phyloP scores from a whole-genome alignment of 2,113 vertebrate species.

The Peucedramus taeniatus region DNA sequence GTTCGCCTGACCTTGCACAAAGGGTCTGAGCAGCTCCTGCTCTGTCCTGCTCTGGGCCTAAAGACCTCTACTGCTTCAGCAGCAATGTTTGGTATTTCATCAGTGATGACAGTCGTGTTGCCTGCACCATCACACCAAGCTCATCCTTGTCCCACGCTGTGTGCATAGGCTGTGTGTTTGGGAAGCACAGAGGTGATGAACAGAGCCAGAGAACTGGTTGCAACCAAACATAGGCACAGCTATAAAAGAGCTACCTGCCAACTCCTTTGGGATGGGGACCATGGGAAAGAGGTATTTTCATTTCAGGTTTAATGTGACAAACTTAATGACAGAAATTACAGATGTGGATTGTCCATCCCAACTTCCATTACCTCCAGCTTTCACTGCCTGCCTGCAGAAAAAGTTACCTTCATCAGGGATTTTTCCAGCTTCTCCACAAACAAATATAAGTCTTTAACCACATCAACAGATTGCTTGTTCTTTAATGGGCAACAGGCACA shows the following conservation, averaged over 20 bases:
- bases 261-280: neutral
- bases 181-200: neutral
- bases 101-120: too few species aligned
- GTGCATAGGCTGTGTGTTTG: neutral
- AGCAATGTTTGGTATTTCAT: neutral
- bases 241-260: neutral
- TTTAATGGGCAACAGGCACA: neutral
- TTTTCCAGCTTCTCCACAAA: neutral
- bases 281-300: neutral
- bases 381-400: neutral
- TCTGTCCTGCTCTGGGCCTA: neutral
- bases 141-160: neutral
- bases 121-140: neutral
- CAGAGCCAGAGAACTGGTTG: neutral
- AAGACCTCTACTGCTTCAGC: neutral
- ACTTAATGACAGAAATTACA: neutral
- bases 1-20: neutral
- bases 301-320: neutral
- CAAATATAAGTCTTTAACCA: neutral
- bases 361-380: neutral
- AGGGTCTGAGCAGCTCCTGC: neutral
- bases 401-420: neutral
- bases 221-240: neutral
- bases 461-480: neutral
- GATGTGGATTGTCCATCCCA: neutral